Percentiles rank a stretch among this genome's conserved stretches.
Evolutionary conservation across 30 jellyfish, hydroid and myxozoan species (phyloP).

Genomic region (Aurelia coerulea): DNA sequence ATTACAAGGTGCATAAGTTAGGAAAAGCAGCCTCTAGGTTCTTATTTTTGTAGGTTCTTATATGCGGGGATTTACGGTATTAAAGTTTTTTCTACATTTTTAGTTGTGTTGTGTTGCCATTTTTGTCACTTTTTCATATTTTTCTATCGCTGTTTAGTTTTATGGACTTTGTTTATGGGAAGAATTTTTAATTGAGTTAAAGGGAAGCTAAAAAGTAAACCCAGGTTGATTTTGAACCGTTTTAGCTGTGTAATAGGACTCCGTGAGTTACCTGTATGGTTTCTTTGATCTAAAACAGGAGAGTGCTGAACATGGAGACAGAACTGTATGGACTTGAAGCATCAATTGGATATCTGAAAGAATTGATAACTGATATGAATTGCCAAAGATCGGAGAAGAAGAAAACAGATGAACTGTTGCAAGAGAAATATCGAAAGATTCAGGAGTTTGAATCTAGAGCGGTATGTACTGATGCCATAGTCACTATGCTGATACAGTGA

Average conservation of each 20-base stretch:
- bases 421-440: constrained; percentile 38
- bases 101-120: too few species aligned
- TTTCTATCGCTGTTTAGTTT: too few species aligned
- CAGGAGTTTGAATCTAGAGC: constrained; percentile 60
- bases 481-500: neutral
- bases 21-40: too few species aligned
- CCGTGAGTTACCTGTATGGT: neutral
- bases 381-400: constrained; percentile 33
- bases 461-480: neutral
- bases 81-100: too few species aligned
- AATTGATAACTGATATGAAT: constrained; percentile 26
- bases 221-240: too few species aligned
- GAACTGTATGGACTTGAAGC: constrained; percentile 63
- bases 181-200: too few species aligned
- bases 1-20: too few species aligned
- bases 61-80: too few species aligned
- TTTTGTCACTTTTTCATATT: too few species aligned
- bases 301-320: constrained; percentile 46
- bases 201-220: neutral
- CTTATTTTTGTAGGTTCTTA: too few species aligned
- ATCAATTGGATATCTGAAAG: constrained; percentile 46
- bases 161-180: too few species aligned
- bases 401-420: constrained; percentile 33
- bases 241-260: too few species aligned
- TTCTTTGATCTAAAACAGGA: constrained; percentile 9